Conservation (phyloP, 2,797 vertebrate species). For the Neosilurus hyrtlii region DNA sequence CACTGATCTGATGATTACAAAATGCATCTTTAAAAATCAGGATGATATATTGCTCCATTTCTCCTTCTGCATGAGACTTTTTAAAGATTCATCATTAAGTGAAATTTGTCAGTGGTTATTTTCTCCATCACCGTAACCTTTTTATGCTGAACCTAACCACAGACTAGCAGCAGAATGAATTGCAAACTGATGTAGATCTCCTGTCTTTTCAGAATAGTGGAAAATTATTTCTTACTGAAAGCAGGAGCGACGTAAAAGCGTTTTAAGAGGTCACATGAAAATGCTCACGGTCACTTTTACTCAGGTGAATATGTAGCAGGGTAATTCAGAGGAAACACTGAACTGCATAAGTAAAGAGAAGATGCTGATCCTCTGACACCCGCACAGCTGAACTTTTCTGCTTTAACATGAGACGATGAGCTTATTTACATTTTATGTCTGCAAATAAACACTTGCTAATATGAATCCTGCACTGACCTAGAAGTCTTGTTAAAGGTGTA, state of each 20-base stretch:
- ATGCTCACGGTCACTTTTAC: not conserved
- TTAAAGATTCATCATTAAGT: not conserved
- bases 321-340: not conserved
- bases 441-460: not conserved
- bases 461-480: not conserved
- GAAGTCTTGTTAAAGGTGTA: not conserved
- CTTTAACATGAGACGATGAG: not conserved
- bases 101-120: not conserved
- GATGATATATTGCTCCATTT: not conserved
- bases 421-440: not conserved
- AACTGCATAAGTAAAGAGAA: not conserved
- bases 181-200: not conserved
- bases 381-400: not conserved
- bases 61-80: not conserved
- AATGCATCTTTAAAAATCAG: not conserved
- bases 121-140: not conserved
- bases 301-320: not conserved
- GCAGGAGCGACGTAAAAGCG: not conserved
- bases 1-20: not conserved
- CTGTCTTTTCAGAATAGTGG: not conserved
- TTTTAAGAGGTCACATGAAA: not conserved
- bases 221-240: not conserved
- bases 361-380: not conserved
- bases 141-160: not conserved
- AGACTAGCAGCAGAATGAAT: not conserved